These are phyloP conservation scores for Dicyrtoma fusca DNA, from an alignment of 2,888 invertebrate genomes.

Conservation along the genomic window DNA sequence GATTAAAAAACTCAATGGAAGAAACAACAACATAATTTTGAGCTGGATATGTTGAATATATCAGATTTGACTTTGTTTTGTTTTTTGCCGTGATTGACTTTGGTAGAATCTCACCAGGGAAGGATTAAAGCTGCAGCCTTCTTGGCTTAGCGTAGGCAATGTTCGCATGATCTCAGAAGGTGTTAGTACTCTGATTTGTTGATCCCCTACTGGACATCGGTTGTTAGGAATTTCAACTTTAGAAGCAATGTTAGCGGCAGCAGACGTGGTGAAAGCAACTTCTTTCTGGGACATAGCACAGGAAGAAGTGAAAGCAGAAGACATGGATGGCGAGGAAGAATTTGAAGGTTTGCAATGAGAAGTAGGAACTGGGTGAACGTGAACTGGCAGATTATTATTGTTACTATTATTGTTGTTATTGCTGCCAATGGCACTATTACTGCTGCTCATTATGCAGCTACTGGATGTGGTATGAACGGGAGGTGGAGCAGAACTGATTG, in stretches of 20 bases:
- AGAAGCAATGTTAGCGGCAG: conserved; percentile 31
- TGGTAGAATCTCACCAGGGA: conserved; percentile 61
- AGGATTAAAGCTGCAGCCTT: conserved; percentile 55
- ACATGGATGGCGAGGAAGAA: conserved; percentile 16
- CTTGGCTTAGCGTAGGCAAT: conserved; percentile 79
- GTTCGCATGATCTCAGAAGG: conserved; percentile 90
- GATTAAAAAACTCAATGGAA: conserved; percentile 6
- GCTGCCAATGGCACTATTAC: neutral
- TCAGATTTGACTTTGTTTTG: conserved; percentile 4
- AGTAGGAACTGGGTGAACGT: conserved; percentile 14
- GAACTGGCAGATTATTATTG: conserved; percentile 6
- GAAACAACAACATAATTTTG: conserved; percentile 17
- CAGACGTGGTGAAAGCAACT: conserved; percentile 20
- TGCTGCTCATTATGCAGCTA: conserved; percentile 22
- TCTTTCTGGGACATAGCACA: conserved; percentile 20
- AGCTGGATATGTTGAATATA: conserved; percentile 15
- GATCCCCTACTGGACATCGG: conserved; percentile 63
- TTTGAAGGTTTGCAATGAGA: conserved; percentile 6
- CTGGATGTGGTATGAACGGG: neutral
- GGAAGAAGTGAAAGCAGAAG: conserved; percentile 26
- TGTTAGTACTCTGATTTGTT: conserved; percentile 84
- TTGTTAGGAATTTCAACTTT: conserved; percentile 27
- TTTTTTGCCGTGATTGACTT: conserved; percentile 5
- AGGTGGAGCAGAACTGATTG: conserved; percentile 4
- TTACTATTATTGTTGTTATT: conserved; percentile 8